Base-by-base conservation (phyloP, 1,140 invertebrate genomes). In the Drosophila kurseongensis region DNA sequence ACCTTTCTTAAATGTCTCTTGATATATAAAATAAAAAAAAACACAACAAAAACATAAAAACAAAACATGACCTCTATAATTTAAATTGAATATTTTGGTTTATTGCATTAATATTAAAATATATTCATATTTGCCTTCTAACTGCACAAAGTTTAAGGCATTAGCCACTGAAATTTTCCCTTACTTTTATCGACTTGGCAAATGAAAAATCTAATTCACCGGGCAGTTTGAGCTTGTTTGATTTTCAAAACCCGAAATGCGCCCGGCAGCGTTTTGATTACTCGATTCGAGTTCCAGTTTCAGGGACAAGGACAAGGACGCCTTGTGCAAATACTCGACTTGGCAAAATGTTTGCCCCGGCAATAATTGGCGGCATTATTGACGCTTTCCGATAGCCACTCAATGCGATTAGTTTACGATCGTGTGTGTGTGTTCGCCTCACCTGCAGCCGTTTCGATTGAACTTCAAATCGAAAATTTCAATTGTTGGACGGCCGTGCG, bases 251-350 rank as follows among this genome's bases (percentile, higher is more conserved):
- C 12, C 12, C 56, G 13, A 45, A 45, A 5, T 35, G 42, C 57
- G 65, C 60, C 55, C 54, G 54, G 45, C 52, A 58, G 77, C 77
- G 13, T 50, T 75, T 58, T 69, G 58, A 63, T 75, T 59, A 47
- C 58, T 58, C 47, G 35, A 40, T 23, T 51, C 41, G 9, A 16
- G 63, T 5, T 52, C 6, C 12, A 44, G 12, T 52, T 63, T 77
- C 82, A 88, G 80, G 80, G 80, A 80, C 84, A 89, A 89, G 84
- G 84, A 89, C 84, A 89, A 89, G 84, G 84, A 88, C 84, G 80
- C 65, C 60, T 83, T 88, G 83, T 69, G 72, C 76, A 89, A 89
- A 89, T 72, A 89, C 80, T 80, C 60, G 52, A 76, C 38, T 45
- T 51, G 48, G 48, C 68, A 54, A 62, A 55, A 66, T 76, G 54